Evolutionary conservation across 2,113 vertebrate species (phyloP), one percentile per base, ranked within the genome.

Genomic region (Columba janthina): DNA sequence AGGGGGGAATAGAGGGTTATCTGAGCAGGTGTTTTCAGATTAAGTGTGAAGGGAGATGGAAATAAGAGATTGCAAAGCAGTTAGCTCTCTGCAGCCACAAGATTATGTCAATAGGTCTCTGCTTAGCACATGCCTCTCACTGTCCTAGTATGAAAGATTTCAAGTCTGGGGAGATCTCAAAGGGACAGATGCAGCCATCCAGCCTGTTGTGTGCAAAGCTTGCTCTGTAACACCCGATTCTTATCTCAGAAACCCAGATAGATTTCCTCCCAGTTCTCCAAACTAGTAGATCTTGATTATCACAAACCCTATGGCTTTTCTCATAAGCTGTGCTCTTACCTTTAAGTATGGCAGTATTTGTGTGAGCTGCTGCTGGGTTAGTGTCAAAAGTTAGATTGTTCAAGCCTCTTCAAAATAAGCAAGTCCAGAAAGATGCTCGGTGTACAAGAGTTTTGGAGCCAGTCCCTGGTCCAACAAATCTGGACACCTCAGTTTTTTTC

Each of bases 21-120:
- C 84, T 64, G 91, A 60, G 73, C 32, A 81, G 83, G 66, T 92
- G 53, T 92, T 95, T 93, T 84, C 83, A 95, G 88, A 78, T 94
- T 85, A 92, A 80, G 40, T 75, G 88, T 87, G 87, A 94, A 95
- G 58, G 44, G 44, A 94, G 85, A 84, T 90, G 61, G 66, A 92
- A 93, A 78, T 69, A 40, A 78, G 79, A 95, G 79, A 88, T 42
- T 88, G 57, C 21, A 69, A 81, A 78, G 79, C 69, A 81, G 61
- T 67, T 80, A 64, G 60, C 60, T 70, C 82, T 91, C 76, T 93
- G 61, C 36, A 77, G 40, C 58, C 13, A 0, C 50, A 75, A 75
- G 90, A 87, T 90, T 88, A 38, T 22, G 50, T 58, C 79, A 89
- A 84, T 32, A 86, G 58, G 61, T 92, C 38, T 57, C 53, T 87